Percentiles rank a stretch among this genome's conserved stretches.
Evolutionary conservation across 2,888 invertebrate species (phyloP).

Genomic region (Lutraria lutraria): DNA sequence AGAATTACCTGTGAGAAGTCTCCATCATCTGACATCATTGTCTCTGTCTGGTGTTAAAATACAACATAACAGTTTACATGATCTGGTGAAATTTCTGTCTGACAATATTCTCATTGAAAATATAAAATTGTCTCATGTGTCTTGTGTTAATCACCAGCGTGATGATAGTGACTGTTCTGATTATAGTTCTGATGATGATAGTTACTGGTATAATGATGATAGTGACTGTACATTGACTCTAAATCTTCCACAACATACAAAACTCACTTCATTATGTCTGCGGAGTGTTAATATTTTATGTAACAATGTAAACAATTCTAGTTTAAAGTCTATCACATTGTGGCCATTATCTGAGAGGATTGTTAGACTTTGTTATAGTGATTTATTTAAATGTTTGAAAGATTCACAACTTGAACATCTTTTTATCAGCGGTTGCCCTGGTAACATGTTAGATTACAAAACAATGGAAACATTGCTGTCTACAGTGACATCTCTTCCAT

Average conservation of each 20-base stretch:
- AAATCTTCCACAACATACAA: background rate
- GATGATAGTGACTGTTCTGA: background rate
- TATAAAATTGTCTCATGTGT: background rate
- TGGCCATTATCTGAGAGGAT: background rate
- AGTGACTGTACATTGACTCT: background rate
- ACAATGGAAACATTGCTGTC: background rate
- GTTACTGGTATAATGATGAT: too few relatives aligned
- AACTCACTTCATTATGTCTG: background rate
- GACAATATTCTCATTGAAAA: background rate
- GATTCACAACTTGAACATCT: conserved; percentile 11
- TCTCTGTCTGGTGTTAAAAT: background rate
- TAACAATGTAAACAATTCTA: background rate
- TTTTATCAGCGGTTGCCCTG: too few relatives aligned
- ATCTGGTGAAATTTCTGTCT: background rate
- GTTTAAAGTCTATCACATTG: background rate
- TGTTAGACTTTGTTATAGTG: background rate
- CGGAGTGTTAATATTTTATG: background rate
- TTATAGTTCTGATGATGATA: too few relatives aligned
- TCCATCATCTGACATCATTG: conserved; percentile 15
- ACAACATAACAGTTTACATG: background rate
- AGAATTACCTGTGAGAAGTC: background rate
- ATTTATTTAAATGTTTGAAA: background rate
- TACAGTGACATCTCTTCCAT: too few relatives aligned
- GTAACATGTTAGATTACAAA: background rate
- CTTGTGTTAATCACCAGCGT: background rate